Evolutionary conservation across 2,888 invertebrate species (phyloP), one percentile per base, ranked within the genome.

Genomic region (Hirtodrosophila trivittata): DNA sequence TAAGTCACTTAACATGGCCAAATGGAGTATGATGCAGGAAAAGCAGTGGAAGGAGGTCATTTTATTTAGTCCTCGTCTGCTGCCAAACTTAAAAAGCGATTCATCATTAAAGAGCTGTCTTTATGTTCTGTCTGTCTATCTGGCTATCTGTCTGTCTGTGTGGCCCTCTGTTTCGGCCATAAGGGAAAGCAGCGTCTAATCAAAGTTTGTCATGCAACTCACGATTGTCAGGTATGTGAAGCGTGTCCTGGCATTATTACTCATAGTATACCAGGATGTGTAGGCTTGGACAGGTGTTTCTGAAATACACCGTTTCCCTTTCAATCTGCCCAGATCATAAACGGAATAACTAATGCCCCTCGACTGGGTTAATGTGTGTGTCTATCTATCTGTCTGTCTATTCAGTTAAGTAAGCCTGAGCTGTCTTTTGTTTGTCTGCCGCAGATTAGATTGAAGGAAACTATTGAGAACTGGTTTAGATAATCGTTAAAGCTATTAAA

Each of bases 1-100:
- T 78, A 75, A 78, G 85, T 75, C 82, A 72, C 76, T 84, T 84
- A 76, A 84, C 84, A 68, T 59, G 67, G 57, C 66, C 82, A 76
- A 77, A 65, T 70, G 66, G 60, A n/a, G n/a, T n/a, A n/a, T n/a
- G n/a, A 70, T 52, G 25, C 16, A 28, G 35, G 57, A 30, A 43
- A 55, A 39, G n/a, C n/a, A n/a, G 47, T 42, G 28, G 6, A n/a
- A 41, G 28, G 54, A 28, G 43, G 32, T 13, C 10, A 65, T 49
- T 66, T 59, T 35, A 46, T 58, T 58, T 37, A 12, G 51, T 59
- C 28, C 13, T 39, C 28, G 54, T 25, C 55, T 51, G 64, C n/a
- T n/a, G n/a, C n/a, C n/a, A n/a, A 66, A 43, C 52, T 56, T 58
- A 54, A 74, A 74, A 51, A 76, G 59, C 70, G 42, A 70, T 66